These are phyloP conservation scores for Lamprotornis superbus DNA, from an alignment of 2,113 vertebrate genomes.

Conservation along the genomic window DNA sequence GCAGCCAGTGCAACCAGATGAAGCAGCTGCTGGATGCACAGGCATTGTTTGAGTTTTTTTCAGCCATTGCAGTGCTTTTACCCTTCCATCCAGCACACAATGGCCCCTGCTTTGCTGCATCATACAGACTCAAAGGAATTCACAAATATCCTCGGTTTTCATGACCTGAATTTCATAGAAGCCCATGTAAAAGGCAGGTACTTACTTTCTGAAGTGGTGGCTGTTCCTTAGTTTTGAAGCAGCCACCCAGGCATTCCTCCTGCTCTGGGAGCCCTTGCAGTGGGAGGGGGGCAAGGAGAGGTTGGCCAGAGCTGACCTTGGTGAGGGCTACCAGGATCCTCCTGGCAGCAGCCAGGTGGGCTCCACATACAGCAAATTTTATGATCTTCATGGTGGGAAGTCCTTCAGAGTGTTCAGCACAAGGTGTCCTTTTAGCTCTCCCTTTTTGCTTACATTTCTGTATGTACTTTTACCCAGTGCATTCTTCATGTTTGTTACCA, in stretches of 20 bases:
- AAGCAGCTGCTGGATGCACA: background rate
- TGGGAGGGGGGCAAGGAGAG: background rate
- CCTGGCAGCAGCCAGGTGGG: fast-evolving
- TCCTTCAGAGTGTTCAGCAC: background rate
- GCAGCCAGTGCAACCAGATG: background rate
- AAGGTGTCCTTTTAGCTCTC: background rate
- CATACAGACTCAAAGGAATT: too few relatives aligned
- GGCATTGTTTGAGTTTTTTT: background rate
- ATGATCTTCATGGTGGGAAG: background rate
- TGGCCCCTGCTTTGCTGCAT: fast-evolving
- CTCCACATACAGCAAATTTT: background rate
- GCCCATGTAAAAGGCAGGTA: fast-evolving
- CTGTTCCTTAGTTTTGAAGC: background rate
- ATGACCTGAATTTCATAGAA: background rate
- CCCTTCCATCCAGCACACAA: background rate
- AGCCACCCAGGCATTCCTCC: background rate
- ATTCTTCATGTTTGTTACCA: background rate
- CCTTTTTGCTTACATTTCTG: background rate
- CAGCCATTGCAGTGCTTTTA: background rate
- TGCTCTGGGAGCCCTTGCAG: background rate
- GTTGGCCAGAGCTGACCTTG: background rate
- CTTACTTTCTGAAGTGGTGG: background rate
- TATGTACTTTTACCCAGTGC: background rate
- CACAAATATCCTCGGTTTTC: background rate
- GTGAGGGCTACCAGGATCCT: background rate